phyloP scores from a whole-genome alignment of 1,140 invertebrate species.

The Orussus abietinus region DNA sequence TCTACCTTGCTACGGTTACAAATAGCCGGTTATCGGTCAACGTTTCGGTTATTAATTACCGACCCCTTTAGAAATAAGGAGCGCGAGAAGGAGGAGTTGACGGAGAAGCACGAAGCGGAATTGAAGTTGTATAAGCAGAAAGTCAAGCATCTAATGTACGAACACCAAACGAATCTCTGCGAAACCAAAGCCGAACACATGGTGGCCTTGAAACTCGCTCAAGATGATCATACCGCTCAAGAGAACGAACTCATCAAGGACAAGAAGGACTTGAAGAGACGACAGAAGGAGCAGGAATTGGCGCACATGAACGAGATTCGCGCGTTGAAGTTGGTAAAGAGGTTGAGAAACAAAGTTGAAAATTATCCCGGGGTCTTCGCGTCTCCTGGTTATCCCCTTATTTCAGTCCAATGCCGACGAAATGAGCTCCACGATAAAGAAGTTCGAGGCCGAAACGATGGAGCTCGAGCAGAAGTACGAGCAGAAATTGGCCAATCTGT shows the following conservation, averaged over 20 bases:
- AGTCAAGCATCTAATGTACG: slow-evolving; percentile 88
- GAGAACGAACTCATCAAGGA: slow-evolving; percentile 76
- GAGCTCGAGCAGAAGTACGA: slow-evolving; percentile 81
- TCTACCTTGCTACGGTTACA: too few species aligned
- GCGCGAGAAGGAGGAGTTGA: slow-evolving; percentile 80
- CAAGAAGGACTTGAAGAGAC: slow-evolving; percentile 70
- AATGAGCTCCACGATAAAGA: slow-evolving; percentile 62
- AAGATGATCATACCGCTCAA: slow-evolving; percentile 70
- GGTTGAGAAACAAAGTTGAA: too few species aligned
- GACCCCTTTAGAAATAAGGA: slow-evolving; percentile 74
- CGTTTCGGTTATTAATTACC: too few species aligned
- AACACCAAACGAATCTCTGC: slow-evolving; percentile 80
- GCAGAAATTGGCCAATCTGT: slow-evolving; percentile 68
- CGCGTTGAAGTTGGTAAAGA: slow-evolving; percentile 62
- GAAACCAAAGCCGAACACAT: slow-evolving; percentile 74
- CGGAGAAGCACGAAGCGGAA: slow-evolving; percentile 82
- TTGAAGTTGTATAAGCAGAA: slow-evolving; percentile 88
- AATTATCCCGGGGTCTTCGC: too few species aligned
- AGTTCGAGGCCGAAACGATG: slow-evolving; percentile 71
- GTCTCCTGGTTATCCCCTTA: too few species aligned
- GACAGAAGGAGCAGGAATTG: slow-evolving; percentile 69
- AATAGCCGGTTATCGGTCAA: too few species aligned
- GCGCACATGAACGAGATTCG: slow-evolving; percentile 64
- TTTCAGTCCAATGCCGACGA: slow-evolving; percentile 52
- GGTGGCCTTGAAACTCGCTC: slow-evolving; percentile 69